Percentiles rank a stretch among this genome's conserved stretches.
phyloP scores from a whole-genome alignment of 1,140 invertebrate genomes.

The Steinernema khuongi region DNA sequence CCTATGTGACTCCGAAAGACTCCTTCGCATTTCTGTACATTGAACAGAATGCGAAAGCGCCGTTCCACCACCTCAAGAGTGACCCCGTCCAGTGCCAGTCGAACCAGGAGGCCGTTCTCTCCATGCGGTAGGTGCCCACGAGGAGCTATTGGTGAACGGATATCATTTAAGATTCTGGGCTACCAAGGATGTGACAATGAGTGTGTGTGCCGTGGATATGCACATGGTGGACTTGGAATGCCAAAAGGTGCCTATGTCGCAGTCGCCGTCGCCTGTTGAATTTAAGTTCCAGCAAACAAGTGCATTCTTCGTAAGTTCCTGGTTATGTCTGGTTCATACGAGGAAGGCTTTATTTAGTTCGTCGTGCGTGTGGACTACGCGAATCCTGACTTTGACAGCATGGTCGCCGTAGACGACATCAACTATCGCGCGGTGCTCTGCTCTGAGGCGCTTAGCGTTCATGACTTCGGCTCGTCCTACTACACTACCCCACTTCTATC shows the following conservation, averaged over 20 bases:
- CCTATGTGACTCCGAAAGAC: constrained; percentile 44
- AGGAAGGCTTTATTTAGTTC: constrained; percentile 37
- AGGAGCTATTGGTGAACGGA: neutral
- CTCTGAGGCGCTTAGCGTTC: constrained; percentile 42
- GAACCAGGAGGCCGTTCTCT: neutral
- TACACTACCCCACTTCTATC: constrained; percentile 49
- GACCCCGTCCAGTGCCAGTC: neutral
- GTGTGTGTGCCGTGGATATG: constrained; percentile 48
- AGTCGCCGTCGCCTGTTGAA: constrained; percentile 48
- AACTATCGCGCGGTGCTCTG: constrained; percentile 49
- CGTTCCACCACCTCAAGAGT: neutral
- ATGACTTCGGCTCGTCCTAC: constrained; percentile 51
- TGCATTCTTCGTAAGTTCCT: constrained; percentile 36
- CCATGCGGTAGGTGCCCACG: neutral
- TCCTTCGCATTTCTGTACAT: constrained; percentile 55
- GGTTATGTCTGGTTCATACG: neutral
- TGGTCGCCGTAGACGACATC: constrained; percentile 55
- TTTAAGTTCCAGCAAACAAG: constrained; percentile 43
- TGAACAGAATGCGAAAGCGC: constrained; percentile 36
- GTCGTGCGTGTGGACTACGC: constrained; percentile 42
- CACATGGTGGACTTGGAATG: constrained; percentile 47
- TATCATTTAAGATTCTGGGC: constrained; percentile 47
- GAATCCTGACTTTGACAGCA: constrained; percentile 53
- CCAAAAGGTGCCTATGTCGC: constrained; percentile 42
- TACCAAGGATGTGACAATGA: constrained; percentile 45